phyloP scores from a whole-genome alignment of 2,888 invertebrate species.

The Patella caerulea region DNA sequence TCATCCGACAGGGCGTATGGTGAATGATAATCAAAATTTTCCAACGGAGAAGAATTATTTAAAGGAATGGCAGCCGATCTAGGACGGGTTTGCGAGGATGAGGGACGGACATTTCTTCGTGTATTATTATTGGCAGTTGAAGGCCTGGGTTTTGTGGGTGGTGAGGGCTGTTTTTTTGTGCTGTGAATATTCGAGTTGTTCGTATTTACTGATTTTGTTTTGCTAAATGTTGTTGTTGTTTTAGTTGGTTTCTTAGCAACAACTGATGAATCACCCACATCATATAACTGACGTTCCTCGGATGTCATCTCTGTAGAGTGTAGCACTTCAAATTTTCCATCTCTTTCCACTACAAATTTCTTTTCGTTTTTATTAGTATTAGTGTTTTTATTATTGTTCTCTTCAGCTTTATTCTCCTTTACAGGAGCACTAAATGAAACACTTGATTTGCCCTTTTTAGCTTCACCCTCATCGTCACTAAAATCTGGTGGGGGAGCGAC shows the following conservation, averaged over 20 bases:
- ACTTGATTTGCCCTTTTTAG: slow-evolving; percentile 6
- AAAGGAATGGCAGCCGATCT: slow-evolving; percentile 48
- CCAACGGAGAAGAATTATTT: slow-evolving; percentile 30
- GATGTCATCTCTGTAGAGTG: slow-evolving; percentile 62
- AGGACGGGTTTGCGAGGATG: slow-evolving; percentile 47
- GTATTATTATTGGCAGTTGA: slow-evolving; percentile 38
- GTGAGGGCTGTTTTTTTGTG: slow-evolving; percentile 40
- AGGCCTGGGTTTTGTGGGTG: slow-evolving; percentile 57
- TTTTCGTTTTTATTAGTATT: slow-evolving; percentile 45
- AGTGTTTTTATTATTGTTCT: slow-evolving; percentile 31
- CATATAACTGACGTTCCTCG: slow-evolving; percentile 34
- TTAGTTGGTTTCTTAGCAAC: slow-evolving; percentile 14
- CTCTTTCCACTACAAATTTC: slow-evolving; percentile 65
- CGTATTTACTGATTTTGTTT: neutral
- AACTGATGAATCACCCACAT: slow-evolving; percentile 16
- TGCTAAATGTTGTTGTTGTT: neutral
- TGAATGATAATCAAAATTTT: slow-evolving; percentile 59
- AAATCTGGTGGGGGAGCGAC: slow-evolving; percentile 64
- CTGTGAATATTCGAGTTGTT: slow-evolving; percentile 17
- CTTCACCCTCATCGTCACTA: slow-evolving; percentile 49
- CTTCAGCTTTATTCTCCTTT: slow-evolving; percentile 16
- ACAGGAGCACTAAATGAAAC: neutral
- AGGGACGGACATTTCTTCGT: slow-evolving; percentile 38
- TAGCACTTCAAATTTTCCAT: slow-evolving; percentile 66
- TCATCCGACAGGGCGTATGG: slow-evolving; percentile 63